Base-by-base conservation (phyloP, 2,888 invertebrate genomes). In the Drosophila barbarae region DNA sequence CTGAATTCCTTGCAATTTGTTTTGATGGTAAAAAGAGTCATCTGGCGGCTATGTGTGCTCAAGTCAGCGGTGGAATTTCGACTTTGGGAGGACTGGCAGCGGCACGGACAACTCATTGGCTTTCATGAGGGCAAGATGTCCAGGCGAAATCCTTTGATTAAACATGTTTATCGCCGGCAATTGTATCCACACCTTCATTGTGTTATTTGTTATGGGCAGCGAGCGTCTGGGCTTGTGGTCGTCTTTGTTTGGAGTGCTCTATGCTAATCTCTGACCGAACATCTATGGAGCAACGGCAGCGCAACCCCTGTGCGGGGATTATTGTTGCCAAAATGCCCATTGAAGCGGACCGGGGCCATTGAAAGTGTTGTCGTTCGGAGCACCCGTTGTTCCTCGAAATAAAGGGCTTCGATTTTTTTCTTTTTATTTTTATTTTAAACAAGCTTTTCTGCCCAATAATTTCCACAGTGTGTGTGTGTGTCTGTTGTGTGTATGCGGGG, bases 371-470 rank as follows among this genome's bases (percentile, higher is more conserved):
- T 61, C 54, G 64, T 50, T 69, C 30, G 39, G 18, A 28, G 21
- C 52, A 21, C 21, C 32, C 12, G 52, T 66, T 61, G 56, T 61
- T 72, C 67, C 72, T 63, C 67, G 64, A 75, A 67, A 77, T 71
- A 73, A 75, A 75, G 71, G 79, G 82, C 74, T 76, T 75, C 63
- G 69, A 32, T 70, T 82, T 81, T 76, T 46, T 82, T 78, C 21
- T 82, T 75, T 82, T 78, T 41, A n/a, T 82, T 71, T 82, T 75
- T 70, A 73, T 82, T 75, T 70, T 73, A 81, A 80, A 83, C 81
- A 73, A 83, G 81, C 80, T 81, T 81, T 83, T 68, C 65, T 59
- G 49, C 53, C 53, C 56, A 71, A 65, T 66, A 71, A 65, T 66
- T 52, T 65, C 38, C 65, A 54, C 34, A 32, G 51, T 71, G 44